Conservation (phyloP, 2,113 vertebrate species). For the Spea multiplicata region DNA sequence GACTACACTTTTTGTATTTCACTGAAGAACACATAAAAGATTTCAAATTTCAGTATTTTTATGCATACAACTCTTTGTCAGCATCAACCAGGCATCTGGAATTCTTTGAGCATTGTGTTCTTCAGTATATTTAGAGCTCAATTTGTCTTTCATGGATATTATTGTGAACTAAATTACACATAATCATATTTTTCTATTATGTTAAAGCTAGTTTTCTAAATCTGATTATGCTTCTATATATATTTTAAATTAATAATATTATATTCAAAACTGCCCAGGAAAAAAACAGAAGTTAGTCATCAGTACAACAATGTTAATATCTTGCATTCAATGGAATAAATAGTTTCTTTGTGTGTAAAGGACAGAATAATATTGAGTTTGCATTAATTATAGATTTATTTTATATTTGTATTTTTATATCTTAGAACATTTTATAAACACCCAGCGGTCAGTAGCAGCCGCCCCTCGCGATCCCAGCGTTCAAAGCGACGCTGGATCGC, state of each 20-base stretch:
- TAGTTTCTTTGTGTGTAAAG: background rate
- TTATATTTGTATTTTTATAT: constrained; percentile 2
- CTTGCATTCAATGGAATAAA: background rate
- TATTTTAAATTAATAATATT: constrained; percentile 11
- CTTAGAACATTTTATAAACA: background rate
- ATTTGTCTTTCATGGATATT: background rate
- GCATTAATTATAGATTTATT: constrained; percentile 14
- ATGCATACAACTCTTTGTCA: background rate
- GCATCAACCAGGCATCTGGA: background rate
- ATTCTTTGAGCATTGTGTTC: background rate
- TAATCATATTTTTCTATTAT: background rate
- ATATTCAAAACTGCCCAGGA: background rate
- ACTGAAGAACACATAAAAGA: background rate
- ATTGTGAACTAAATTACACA: background rate
- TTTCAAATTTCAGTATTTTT: background rate
- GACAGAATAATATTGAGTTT: constrained; percentile 10
- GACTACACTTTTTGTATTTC: background rate
- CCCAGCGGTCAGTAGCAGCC: too few relatives aligned
- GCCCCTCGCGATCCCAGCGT: too few relatives aligned
- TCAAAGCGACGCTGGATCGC: too few relatives aligned
- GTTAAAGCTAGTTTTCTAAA: background rate
- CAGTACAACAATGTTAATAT: constrained; percentile 2
- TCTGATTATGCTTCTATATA: constrained; percentile 26
- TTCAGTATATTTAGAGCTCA: background rate
- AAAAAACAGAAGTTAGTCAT: constrained; percentile 9